A percentile compares a stretch with the other conserved stretches of the same genome.
Evolutionary conservation across 1,140 invertebrate genomes (phyloP).

Genomic region (Phymastichus coffea): DNA sequence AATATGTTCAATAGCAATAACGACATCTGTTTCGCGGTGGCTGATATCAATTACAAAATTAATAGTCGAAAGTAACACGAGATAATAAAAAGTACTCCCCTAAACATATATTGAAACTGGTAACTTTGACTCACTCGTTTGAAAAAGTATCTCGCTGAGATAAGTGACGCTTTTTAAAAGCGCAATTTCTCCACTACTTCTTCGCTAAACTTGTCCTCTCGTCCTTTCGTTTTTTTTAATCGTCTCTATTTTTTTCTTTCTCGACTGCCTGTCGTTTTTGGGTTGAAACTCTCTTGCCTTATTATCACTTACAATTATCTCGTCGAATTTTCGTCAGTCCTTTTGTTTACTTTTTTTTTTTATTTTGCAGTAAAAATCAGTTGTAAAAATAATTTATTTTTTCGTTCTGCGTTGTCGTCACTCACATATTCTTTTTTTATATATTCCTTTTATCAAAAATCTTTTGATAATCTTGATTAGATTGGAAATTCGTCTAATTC

Average conservation of each 20-base stretch:
- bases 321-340: background rate
- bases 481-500: no score
- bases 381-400: background rate
- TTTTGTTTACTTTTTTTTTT: background rate
- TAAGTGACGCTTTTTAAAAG: constrained; percentile 1
- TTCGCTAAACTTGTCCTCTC: no score
- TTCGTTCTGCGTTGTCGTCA: no score
- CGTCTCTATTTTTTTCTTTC: background rate
- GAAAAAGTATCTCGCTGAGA: constrained; percentile 46
- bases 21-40: constrained; percentile 42
- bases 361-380: background rate
- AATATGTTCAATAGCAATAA: no score
- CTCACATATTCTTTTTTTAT: no score
- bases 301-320: background rate
- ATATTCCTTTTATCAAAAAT: no score
- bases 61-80: constrained; percentile 54
- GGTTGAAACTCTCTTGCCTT: constrained; percentile 40
- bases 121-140: constrained; percentile 57
- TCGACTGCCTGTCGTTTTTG: constrained; percentile 48
- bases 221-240: background rate
- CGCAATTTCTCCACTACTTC: constrained; percentile 4
- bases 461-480: no score
- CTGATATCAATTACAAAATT: constrained; percentile 55
- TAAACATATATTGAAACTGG: constrained; percentile 57
- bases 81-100: constrained; percentile 52